Percentiles rank a stretch among this genome's conserved stretches.
These are phyloP conservation scores for Gortyna flavago DNA, from an alignment of 2,888 invertebrate genomes.

Conservation along the genomic window DNA sequence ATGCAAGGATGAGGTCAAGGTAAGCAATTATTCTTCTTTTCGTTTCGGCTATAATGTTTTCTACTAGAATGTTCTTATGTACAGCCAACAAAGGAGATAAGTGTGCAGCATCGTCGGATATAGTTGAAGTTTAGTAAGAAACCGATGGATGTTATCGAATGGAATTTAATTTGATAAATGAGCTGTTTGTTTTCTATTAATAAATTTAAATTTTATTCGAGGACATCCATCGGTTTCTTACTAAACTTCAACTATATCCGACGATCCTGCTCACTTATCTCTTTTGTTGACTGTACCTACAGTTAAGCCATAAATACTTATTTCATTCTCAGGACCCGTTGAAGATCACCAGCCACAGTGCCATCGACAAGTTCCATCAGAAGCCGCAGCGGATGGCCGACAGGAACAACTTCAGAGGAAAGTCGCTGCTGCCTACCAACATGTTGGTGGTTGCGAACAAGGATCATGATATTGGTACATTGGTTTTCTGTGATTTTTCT, in stretches of 20 bases:
- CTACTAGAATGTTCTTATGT: background rate
- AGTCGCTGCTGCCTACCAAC: constrained; percentile 76
- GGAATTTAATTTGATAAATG: too few species aligned
- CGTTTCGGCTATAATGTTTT: background rate
- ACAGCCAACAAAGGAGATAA: too few species aligned
- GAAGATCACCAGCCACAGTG: constrained; percentile 70
- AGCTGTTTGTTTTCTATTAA: too few species aligned
- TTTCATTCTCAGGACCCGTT: constrained; percentile 72
- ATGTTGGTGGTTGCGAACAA: constrained; percentile 74
- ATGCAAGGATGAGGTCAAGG: constrained; percentile 88
- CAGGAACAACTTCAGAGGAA: constrained; percentile 80
- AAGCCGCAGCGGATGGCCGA: constrained; percentile 80
- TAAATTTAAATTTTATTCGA: too few species aligned
- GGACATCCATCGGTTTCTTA: too few species aligned
- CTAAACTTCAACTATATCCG: too few species aligned
- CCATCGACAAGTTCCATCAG: constrained; percentile 81
- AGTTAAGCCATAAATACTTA: background rate
- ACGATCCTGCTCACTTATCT: too few species aligned
- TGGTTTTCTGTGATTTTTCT: background rate
- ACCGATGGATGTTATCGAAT: too few species aligned
- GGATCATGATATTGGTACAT: constrained; percentile 79
- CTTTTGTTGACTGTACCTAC: background rate
- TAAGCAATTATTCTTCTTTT: background rate
- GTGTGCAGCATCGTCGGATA: too few species aligned
- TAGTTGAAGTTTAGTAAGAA: too few species aligned